Percentiles rank a stretch among this genome's conserved stretches.
Conservation (phyloP, 2,888 invertebrate genomes). For the Notocelia uddmanniana region DNA sequence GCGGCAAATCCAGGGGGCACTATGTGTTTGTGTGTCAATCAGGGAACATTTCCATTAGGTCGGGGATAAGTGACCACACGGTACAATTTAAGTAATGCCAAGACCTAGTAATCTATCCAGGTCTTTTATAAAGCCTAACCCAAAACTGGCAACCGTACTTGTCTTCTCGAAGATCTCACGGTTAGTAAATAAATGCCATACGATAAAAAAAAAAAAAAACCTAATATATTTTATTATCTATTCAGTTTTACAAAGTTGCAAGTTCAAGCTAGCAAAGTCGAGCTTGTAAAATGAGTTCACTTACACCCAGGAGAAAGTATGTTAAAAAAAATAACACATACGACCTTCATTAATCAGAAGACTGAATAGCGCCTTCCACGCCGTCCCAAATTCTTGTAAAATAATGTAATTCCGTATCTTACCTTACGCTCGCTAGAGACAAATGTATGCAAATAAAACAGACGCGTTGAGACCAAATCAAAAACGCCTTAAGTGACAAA, state of each 20-base stretch:
- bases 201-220: no score
- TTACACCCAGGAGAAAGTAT: neutral
- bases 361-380: neutral
- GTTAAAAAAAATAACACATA: neutral
- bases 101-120: no score
- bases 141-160: no score
- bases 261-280: neutral
- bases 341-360: neutral
- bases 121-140: neutral
- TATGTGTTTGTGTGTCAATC: no score
- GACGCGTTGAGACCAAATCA: neutral
- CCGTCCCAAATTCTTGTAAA: constrained; percentile 2
- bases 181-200: no score
- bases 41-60: no score
- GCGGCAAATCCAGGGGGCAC: no score
- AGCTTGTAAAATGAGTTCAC: neutral
- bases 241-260: neutral
- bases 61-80: no score
- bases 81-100: no score
- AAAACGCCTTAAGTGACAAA: neutral
- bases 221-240: no score
- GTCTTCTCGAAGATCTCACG: no score
- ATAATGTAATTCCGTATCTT: neutral
- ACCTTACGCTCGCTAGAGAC: constrained; percentile 10
- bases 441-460: constrained; percentile 12